phyloP scores from a whole-genome alignment of 2,113 vertebrate species.

The Bos javanicus region DNA sequence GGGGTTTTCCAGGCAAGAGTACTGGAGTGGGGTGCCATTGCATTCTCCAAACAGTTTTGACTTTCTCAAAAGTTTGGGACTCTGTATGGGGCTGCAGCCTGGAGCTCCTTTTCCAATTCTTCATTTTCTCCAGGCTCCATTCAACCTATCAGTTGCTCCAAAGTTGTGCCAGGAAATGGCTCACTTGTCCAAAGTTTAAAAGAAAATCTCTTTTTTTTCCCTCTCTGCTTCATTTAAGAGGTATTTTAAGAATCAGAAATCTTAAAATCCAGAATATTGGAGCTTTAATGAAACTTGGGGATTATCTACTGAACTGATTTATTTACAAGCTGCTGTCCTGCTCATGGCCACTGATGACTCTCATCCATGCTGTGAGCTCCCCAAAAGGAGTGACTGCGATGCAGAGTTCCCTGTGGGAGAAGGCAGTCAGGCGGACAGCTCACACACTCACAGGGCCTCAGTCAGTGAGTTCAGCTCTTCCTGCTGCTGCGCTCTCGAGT shows the following conservation, averaged over 20 bases:
- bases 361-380: fast-evolving
- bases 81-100: fast-evolving
- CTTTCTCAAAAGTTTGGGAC: background rate
- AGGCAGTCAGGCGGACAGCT: background rate
- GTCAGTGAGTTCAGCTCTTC: fast-evolving
- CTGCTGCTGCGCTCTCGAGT: background rate
- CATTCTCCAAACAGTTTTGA: background rate
- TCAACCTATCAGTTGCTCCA: background rate
- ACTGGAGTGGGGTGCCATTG: no score
- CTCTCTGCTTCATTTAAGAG: background rate
- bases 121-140: background rate
- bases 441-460: background rate
- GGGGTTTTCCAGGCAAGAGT: no score
- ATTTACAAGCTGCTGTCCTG: background rate
- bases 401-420: fast-evolving
- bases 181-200: background rate
- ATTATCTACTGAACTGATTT: background rate
- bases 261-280: background rate
- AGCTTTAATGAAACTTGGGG: background rate
- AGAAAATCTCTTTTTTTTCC: fast-evolving
- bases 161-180: background rate
- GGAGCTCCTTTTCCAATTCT: background rate
- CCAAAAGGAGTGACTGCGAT: background rate
- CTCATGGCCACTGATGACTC: background rate
- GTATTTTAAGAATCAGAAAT: background rate